Conservation (phyloP, 2,113 vertebrate species). For the Oryzias celebensis region DNA sequence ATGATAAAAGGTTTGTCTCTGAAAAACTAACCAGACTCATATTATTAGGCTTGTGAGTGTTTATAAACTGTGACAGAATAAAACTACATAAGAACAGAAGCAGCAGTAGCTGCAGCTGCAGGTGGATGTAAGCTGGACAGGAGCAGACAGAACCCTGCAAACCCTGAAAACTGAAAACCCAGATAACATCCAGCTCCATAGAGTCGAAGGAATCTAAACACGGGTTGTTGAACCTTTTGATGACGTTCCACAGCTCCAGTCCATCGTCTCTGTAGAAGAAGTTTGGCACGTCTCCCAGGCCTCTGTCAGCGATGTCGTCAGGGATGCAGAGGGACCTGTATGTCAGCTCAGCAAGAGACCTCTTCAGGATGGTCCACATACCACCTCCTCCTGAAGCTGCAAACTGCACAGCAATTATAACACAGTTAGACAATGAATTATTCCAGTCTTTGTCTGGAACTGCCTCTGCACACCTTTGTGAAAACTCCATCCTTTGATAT, state of each 20-base stretch:
- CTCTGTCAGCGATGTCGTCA: conserved; percentile 52
- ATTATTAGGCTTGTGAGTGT: too few species aligned
- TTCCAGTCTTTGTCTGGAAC: not conserved
- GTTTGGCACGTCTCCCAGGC: not conserved
- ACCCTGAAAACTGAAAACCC: too few species aligned
- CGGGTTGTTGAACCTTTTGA: not conserved
- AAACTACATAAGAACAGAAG: too few species aligned
- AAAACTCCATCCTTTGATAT: conserved; percentile 10
- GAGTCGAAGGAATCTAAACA: too few species aligned
- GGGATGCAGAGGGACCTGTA: conserved; percentile 80
- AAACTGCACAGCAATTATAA: conserved; percentile 21
- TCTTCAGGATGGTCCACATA: conserved; percentile 28
- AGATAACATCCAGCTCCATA: too few species aligned
- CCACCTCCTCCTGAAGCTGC: conserved; percentile 46
- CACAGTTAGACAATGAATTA: not conserved
- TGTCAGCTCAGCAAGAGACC: conserved; percentile 46
- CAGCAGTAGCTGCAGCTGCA: too few species aligned
- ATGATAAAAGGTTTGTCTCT: too few species aligned
- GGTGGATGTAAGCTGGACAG: too few species aligned
- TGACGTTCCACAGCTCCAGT: not conserved
- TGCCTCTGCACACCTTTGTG: not conserved
- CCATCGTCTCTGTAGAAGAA: conserved; percentile 9
- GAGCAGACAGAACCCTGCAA: too few species aligned
- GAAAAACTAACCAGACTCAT: too few species aligned
- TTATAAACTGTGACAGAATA: too few species aligned